These are phyloP conservation scores for Periparus ater DNA, from an alignment of 2,797 vertebrate species.

Conservation along the genomic window DNA sequence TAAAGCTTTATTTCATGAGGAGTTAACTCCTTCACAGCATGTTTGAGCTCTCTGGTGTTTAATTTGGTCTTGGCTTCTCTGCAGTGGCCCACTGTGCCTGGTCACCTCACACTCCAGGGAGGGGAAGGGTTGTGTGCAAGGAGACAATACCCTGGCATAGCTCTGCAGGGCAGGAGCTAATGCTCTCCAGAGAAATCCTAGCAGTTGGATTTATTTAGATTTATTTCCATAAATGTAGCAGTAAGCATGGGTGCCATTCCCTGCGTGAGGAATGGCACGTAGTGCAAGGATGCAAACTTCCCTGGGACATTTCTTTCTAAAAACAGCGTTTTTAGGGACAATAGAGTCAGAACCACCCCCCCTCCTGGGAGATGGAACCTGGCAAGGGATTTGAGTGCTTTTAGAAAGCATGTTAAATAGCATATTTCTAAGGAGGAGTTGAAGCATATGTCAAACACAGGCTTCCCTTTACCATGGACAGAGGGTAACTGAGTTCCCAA, in stretches of 20 bases:
- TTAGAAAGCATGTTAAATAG: background rate
- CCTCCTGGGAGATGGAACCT: background rate
- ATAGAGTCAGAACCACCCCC: background rate
- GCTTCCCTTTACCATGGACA: background rate
- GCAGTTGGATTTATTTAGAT: background rate
- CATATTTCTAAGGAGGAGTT: background rate
- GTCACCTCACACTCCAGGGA: background rate
- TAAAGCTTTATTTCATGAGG: rapidly evolving
- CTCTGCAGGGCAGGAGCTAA: background rate
- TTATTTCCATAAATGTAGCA: background rate
- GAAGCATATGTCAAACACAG: background rate
- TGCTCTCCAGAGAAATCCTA: background rate
- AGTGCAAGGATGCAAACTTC: background rate
- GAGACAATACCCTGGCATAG: background rate
- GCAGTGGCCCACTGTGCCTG: too few species aligned
- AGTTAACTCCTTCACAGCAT: background rate
- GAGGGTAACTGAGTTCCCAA: background rate
- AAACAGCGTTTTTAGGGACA: background rate
- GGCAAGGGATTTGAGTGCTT: background rate
- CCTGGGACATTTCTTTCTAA: background rate
- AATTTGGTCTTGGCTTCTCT: rapidly evolving
- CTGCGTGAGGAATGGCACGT: background rate
- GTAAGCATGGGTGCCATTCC: background rate
- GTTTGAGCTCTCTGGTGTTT: background rate
- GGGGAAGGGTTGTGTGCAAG: background rate